Conservation (phyloP, 2,888 invertebrate genomes). For the Lasiommata megera region DNA sequence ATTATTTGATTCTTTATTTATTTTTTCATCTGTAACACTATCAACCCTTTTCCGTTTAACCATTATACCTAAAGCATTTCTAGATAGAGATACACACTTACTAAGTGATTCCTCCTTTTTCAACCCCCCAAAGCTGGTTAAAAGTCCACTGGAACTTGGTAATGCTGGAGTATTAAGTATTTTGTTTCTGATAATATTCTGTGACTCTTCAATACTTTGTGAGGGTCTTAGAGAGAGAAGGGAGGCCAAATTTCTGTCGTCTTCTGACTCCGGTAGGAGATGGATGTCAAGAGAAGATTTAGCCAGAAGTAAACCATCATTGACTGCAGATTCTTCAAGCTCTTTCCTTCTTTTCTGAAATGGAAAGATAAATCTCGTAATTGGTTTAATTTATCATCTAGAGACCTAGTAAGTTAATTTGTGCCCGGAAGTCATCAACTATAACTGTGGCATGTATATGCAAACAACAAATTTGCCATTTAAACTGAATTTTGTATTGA, state of each 20-base stretch:
- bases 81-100: slow-evolving; percentile 52
- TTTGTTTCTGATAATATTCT: slow-evolving; percentile 67
- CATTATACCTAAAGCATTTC: slow-evolving; percentile 65
- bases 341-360: slow-evolving; percentile 86
- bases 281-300: slow-evolving; percentile 89
- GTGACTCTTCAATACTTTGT: slow-evolving; percentile 82
- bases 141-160: slow-evolving; percentile 74
- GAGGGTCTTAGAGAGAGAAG: slow-evolving; percentile 86
- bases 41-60: slow-evolving; percentile 48
- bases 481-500: no score
- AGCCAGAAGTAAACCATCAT: slow-evolving; percentile 86
- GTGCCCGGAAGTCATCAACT: no score
- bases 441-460: no score
- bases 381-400: no score
- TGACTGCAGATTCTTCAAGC: slow-evolving; percentile 84
- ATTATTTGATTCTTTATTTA: slow-evolving; percentile 3
- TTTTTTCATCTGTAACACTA: slow-evolving; percentile 9
- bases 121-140: slow-evolving; percentile 76
- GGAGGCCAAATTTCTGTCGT: slow-evolving; percentile 90
- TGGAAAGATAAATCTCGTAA: no score
- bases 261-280: slow-evolving; percentile 89
- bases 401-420: no score
- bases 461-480: no score
- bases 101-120: slow-evolving; percentile 79
- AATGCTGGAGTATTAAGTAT: slow-evolving; percentile 80